phyloP scores from a whole-genome alignment of 2,888 invertebrate species.

The Campaea margaritaria region DNA sequence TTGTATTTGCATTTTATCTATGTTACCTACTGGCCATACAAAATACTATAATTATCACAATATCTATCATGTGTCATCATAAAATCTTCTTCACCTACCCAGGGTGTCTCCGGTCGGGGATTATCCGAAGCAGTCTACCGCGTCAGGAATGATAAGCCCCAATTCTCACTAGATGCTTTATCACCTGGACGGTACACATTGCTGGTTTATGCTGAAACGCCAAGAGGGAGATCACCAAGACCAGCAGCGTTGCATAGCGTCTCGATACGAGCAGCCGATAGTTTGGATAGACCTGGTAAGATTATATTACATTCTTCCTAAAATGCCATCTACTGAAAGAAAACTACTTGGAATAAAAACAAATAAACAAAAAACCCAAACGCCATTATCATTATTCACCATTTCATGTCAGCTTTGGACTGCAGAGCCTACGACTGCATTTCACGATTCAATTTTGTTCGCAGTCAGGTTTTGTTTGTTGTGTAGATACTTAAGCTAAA shows the following conservation, averaged over 20 bases:
- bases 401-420: no score
- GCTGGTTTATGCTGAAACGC: slow-evolving; percentile 92
- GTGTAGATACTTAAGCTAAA: no score
- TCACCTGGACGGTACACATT: slow-evolving; percentile 92
- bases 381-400: no score
- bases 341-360: not conserved
- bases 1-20: no score
- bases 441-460: no score
- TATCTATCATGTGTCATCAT: no score
- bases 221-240: slow-evolving; percentile 90
- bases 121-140: slow-evolving; percentile 86
- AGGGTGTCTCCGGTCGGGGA: slow-evolving; percentile 80
- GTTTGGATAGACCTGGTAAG: slow-evolving; percentile 74
- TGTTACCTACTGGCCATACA: not conserved
- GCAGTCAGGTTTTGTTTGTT: no score
- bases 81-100: slow-evolving; percentile 24
- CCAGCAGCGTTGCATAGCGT: slow-evolving; percentile 90
- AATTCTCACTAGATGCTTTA: slow-evolving; percentile 89
- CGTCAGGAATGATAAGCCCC: slow-evolving; percentile 87
- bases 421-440: no score
- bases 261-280: slow-evolving; percentile 66
- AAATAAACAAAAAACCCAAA: no score
- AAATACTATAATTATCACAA: not conserved
- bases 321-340: not conserved
- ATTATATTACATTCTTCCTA: no score